Evolutionary conservation across 1,140 invertebrate genomes (phyloP).

Genomic region (Drosophila ercepeae): DNA sequence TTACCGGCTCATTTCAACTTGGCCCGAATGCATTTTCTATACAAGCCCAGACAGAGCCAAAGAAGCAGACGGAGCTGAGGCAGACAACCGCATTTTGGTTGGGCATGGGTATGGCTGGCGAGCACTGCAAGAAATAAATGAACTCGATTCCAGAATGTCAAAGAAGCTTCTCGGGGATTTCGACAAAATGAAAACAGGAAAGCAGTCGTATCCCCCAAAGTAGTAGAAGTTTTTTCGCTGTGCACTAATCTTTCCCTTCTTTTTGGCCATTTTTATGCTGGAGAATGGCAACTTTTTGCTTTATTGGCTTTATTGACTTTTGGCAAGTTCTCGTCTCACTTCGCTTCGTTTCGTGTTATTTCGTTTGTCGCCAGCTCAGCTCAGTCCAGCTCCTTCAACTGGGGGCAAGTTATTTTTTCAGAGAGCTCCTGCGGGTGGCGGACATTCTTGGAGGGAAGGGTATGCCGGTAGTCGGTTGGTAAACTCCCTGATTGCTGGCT

Average conservation of each 20-base stretch:
- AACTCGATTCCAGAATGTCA: not conserved
- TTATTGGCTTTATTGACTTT: slow-evolving; percentile 81
- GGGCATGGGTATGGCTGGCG: slow-evolving; percentile 33
- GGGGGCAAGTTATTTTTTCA: slow-evolving; percentile 41
- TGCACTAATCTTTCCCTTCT: slow-evolving; percentile 6
- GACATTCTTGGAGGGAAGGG: slow-evolving; percentile 14
- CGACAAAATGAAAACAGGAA: too few relatives aligned
- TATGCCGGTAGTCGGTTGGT: slow-evolving; percentile 41
- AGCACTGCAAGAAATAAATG: not conserved
- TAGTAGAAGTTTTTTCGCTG: not conserved
- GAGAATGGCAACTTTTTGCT: slow-evolving; percentile 64
- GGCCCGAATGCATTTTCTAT: slow-evolving; percentile 79
- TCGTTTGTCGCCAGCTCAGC: slow-evolving; percentile 43
- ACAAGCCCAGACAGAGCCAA: slow-evolving; percentile 53
- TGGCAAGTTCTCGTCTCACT: slow-evolving; percentile 66
- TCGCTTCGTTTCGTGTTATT: slow-evolving; percentile 47
- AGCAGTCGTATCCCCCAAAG: too few relatives aligned
- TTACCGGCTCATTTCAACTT: slow-evolving; percentile 80
- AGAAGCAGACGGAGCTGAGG: slow-evolving; percentile 30
- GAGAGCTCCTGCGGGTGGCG: not conserved
- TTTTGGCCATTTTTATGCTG: slow-evolving; percentile 26
- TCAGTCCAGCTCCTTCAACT: slow-evolving; percentile 32
- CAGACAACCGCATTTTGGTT: slow-evolving; percentile 71
- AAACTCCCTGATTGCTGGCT: slow-evolving; percentile 23
- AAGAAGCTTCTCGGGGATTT: too few relatives aligned